These are phyloP conservation scores for Beaufortia kweichowensis DNA, from an alignment of 2,113 vertebrate species.

Conservation along the genomic window DNA sequence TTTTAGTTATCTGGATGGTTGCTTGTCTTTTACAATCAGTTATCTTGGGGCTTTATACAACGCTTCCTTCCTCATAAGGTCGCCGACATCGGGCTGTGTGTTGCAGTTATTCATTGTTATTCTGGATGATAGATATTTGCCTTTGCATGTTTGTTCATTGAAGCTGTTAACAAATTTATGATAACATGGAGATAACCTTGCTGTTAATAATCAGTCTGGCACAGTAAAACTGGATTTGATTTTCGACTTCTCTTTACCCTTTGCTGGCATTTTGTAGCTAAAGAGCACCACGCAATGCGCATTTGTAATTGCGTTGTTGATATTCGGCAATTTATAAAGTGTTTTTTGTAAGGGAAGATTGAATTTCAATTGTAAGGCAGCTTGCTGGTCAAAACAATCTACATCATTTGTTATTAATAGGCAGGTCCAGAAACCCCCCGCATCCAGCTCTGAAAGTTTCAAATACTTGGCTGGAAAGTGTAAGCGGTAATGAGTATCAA, in stretches of 20 bases:
- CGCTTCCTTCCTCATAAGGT: neutral
- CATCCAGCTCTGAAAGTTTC: too few relatives aligned
- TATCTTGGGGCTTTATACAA: neutral
- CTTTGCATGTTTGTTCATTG: constrained; percentile 21
- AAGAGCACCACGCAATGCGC: neutral
- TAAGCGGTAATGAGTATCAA: too few relatives aligned
- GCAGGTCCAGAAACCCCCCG: too few relatives aligned
- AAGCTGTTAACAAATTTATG: neutral
- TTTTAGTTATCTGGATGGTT: neutral
- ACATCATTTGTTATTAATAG: constrained; percentile 50
- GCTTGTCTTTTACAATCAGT: constrained; percentile 21
- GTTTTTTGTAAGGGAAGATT: neutral
- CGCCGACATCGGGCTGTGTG: neutral
- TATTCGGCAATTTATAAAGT: constrained; percentile 28
- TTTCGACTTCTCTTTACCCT: constrained; percentile 11
- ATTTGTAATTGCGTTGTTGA: constrained; percentile 31
- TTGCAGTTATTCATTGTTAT: constrained; percentile 14
- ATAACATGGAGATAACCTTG: constrained; percentile 20
- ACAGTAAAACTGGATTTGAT: constrained; percentile 17
- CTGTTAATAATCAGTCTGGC: constrained; percentile 14
- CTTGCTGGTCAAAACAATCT: constrained; percentile 32
- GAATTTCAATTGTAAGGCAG: constrained; percentile 39
- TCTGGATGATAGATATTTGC: constrained; percentile 25
- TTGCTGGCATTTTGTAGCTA: neutral
- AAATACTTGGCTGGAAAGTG: too few relatives aligned